phyloP scores from a whole-genome alignment of 1,140 invertebrate genomes.

The Periplaneta americana region DNA sequence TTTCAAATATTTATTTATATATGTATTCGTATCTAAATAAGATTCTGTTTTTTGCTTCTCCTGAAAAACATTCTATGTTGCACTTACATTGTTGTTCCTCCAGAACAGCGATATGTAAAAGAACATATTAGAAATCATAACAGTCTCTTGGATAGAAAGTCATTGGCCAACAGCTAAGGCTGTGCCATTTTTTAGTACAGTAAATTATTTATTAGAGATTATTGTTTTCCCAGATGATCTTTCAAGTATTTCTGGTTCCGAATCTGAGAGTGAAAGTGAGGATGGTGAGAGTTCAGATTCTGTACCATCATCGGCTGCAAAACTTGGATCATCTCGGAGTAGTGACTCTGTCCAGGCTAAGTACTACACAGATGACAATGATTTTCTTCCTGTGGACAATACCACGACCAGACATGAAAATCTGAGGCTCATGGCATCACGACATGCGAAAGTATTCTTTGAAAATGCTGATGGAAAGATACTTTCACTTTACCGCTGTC shows the following conservation, averaged over 20 bases:
- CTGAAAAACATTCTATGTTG: too few species aligned
- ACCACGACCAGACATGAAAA: too few species aligned
- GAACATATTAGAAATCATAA: too few species aligned
- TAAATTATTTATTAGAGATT: too few species aligned
- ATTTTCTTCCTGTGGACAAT: background rate
- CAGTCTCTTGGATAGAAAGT: too few species aligned
- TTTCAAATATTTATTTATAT: too few species aligned
- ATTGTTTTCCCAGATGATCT: slow-evolving; percentile 50
- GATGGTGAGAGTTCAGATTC: slow-evolving; percentile 30
- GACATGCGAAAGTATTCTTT: slow-evolving; percentile 66
- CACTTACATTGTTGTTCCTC: too few species aligned
- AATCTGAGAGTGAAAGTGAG: slow-evolving; percentile 41
- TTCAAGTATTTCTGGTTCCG: slow-evolving; percentile 71
- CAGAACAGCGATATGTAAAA: too few species aligned
- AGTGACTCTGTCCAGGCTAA: background rate
- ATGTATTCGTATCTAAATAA: too few species aligned
- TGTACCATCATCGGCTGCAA: slow-evolving; percentile 24
- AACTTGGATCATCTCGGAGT: background rate
- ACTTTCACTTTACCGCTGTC: slow-evolving; percentile 65
- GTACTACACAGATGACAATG: background rate
- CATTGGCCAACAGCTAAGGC: too few species aligned
- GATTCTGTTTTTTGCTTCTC: too few species aligned
- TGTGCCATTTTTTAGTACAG: too few species aligned
- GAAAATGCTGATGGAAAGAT: slow-evolving; percentile 59
- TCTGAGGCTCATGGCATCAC: slow-evolving; percentile 31